Percentiles rank a stretch among this genome's conserved stretches.
Evolutionary conservation across 1,140 invertebrate genomes (phyloP).

Genomic region (Potamilus streckersoni): DNA sequence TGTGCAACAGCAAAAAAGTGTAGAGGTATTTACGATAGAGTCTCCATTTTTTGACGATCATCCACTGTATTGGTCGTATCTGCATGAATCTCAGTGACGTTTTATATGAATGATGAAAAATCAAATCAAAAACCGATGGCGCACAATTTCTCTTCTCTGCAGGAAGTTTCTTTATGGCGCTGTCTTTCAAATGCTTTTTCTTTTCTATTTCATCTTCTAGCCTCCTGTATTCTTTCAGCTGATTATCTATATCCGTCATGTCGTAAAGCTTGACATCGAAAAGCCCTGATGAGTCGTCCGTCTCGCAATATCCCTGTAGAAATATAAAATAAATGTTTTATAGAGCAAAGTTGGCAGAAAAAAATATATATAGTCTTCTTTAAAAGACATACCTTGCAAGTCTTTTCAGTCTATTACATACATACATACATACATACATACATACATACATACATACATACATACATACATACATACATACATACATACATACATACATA

Average conservation of each 20-base stretch:
- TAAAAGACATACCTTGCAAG: too few species aligned
- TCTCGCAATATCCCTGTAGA: constrained; percentile 22
- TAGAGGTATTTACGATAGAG: constrained; percentile 24
- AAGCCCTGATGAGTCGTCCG: constrained; percentile 31
- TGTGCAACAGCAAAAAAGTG: constrained; percentile 31
- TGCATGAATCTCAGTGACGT: constrained; percentile 33
- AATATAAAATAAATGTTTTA: background rate
- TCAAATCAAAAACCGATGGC: constrained; percentile 37
- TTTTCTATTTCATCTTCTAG: background rate
- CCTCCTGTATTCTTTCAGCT: background rate
- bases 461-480: too few species aligned
- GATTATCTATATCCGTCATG: constrained; percentile 39
- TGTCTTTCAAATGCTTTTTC: background rate
- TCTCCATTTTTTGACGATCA: constrained; percentile 39
- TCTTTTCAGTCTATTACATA: too few species aligned
- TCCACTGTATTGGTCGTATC: constrained; percentile 25
- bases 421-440: too few species aligned
- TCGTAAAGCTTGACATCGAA: constrained; percentile 47
- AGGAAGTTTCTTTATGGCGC: background rate
- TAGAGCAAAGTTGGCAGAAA: too few species aligned
- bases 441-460: too few species aligned
- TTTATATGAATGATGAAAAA: constrained; percentile 20
- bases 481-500: too few species aligned
- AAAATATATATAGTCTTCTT: too few species aligned
- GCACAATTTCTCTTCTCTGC: background rate